Evolutionary conservation across 2,888 invertebrate species (phyloP).

Genomic region (Microplitis deprimator): DNA sequence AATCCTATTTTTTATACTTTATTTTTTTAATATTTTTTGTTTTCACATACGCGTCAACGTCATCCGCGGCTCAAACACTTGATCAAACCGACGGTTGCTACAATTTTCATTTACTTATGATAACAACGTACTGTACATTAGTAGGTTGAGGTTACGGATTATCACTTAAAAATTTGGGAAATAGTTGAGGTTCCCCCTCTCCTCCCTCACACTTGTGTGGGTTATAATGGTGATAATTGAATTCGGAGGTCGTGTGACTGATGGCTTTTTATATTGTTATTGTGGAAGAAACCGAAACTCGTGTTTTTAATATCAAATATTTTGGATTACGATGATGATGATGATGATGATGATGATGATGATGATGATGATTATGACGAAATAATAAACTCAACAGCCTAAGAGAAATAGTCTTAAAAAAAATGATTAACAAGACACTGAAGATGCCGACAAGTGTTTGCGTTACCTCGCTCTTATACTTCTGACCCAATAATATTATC

Average conservation of each 20-base stretch:
- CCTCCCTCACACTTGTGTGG: slow-evolving; percentile 10
- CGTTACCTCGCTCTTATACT: slow-evolving; percentile 33
- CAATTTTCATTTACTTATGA: background rate
- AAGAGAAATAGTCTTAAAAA: background rate
- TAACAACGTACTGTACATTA: slow-evolving; percentile 4
- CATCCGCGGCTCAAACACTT: background rate
- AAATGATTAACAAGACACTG: background rate
- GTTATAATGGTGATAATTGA: slow-evolving; percentile 56
- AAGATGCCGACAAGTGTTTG: slow-evolving; percentile 37
- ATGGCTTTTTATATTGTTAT: background rate
- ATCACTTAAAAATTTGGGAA: slow-evolving; percentile 20
- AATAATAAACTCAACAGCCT: no score
- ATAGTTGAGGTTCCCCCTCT: background rate
- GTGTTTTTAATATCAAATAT: no score
- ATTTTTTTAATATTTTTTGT: no score
- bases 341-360: no score
- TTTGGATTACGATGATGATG: no score
- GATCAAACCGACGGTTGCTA: background rate
- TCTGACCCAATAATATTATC: slow-evolving; percentile 53
- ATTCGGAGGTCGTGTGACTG: slow-evolving; percentile 50
- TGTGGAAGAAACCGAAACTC: no score
- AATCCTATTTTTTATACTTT: no score
- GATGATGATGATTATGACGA: no score
- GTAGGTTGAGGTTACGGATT: slow-evolving; percentile 47
- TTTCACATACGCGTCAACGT: background rate